Percentiles rank a stretch among this genome's conserved stretches.
phyloP scores from a whole-genome alignment of 2,113 vertebrate genomes.

The Phylloscopus whistleri region DNA sequence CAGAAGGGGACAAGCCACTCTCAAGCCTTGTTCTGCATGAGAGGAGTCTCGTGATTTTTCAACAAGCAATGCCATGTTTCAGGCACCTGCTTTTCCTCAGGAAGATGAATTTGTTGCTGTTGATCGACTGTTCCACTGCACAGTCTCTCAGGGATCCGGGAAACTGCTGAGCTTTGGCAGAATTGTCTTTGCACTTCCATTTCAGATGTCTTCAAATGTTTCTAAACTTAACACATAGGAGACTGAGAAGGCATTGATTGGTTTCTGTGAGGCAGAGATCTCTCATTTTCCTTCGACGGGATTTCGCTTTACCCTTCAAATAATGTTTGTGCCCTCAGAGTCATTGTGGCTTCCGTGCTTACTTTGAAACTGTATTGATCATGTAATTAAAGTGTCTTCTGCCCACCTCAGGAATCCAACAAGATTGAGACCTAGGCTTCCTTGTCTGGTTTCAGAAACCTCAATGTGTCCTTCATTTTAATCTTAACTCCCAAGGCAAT shows the following conservation, averaged over 20 bases:
- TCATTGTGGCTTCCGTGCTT: slow-evolving; percentile 33
- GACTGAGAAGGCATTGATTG: slow-evolving; percentile 33
- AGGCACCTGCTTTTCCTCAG: not conserved
- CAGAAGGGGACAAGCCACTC: not conserved
- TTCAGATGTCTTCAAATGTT: slow-evolving; percentile 37
- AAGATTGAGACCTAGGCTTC: slow-evolving; percentile 12
- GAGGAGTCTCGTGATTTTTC: not conserved
- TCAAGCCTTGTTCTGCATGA: not conserved
- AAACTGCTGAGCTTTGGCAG: slow-evolving; percentile 50
- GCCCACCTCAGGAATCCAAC: not conserved
- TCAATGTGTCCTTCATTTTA: slow-evolving; percentile 1
- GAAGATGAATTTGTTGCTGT: not conserved
- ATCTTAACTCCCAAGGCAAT: not conserved
- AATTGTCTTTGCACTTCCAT: slow-evolving; percentile 33
- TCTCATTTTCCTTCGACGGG: not conserved
- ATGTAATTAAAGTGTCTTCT: slow-evolving; percentile 47
- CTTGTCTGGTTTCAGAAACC: slow-evolving; percentile 4
- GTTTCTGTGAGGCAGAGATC: not conserved
- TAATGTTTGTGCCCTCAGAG: slow-evolving; percentile 42
- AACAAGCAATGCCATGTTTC: not conserved
- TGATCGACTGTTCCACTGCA: not conserved
- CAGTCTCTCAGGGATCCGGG: not conserved
- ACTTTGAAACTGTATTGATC: slow-evolving; percentile 59
- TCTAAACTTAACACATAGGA: slow-evolving; percentile 49
- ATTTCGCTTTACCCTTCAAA: slow-evolving; percentile 33